Conservation (phyloP, 2,888 invertebrate genomes). For the Tineola bisselliella region DNA sequence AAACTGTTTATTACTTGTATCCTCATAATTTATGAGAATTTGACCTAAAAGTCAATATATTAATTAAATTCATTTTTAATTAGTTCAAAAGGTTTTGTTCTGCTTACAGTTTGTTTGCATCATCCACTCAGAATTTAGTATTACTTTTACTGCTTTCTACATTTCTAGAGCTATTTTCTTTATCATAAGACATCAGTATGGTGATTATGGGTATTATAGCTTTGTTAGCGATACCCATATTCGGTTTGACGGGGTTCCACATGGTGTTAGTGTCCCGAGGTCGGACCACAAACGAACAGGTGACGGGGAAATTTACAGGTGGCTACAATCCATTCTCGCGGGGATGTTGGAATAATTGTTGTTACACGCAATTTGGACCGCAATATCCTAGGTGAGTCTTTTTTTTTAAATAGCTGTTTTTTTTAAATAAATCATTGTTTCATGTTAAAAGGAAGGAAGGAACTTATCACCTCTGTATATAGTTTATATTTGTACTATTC, state of each 20-base stretch:
- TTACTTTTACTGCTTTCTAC: no score
- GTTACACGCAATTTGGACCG: conserved; percentile 94
- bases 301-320: conserved; percentile 98
- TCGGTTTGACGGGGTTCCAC: conserved; percentile 98
- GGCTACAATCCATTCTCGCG: conserved; percentile 98
- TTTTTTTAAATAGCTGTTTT: not conserved
- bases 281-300: conserved; percentile 99
- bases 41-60: no score
- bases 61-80: no score
- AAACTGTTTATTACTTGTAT: no score
- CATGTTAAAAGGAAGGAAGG: not conserved
- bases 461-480: conserved; percentile 1
- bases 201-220: conserved; percentile 92
- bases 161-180: no score
- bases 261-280: conserved; percentile 96
- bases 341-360: conserved; percentile 95
- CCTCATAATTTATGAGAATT: no score
- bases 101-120: no score
- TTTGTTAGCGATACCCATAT: conserved; percentile 93
- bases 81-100: no score
- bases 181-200: conserved; percentile 67
- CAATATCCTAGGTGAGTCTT: conserved; percentile 96
- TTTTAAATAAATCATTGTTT: no score
- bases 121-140: no score
- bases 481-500: conserved; percentile 4